These are phyloP conservation scores for Cataglyphis hispanica DNA, from an alignment of 1,140 invertebrate species.

Conservation along the genomic window DNA sequence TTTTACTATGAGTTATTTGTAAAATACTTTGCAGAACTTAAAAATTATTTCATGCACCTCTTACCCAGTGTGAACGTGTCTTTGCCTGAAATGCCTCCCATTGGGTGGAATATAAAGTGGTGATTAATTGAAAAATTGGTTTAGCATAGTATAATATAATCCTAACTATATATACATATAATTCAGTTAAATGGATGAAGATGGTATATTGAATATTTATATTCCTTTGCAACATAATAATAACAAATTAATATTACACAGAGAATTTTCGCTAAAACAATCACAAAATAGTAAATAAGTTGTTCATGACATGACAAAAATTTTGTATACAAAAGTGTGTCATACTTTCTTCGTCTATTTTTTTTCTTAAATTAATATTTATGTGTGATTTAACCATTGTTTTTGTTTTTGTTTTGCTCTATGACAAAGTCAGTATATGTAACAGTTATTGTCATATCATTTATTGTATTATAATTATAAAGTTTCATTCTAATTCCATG, in stretches of 20 bases:
- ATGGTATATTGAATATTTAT: slow-evolving; percentile 9
- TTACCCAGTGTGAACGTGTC: slow-evolving; percentile 78
- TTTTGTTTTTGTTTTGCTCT: slow-evolving; percentile 18
- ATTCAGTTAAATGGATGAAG: slow-evolving; percentile 41
- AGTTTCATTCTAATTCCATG: background rate
- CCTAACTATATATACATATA: slow-evolving; percentile 15
- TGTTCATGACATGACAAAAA: background rate
- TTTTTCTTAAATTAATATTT: slow-evolving; percentile 12
- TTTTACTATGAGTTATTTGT: slow-evolving; percentile 79
- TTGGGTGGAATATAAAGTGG: slow-evolving; percentile 79
- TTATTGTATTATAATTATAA: background rate
- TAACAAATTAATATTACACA: background rate
- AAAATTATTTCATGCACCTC: slow-evolving; percentile 76
- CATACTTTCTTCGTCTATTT: slow-evolving; percentile 35
- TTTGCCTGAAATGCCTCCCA: slow-evolving; percentile 76
- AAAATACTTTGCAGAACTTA: slow-evolving; percentile 80
- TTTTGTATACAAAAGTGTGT: background rate
- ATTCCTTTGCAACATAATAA: slow-evolving; percentile 16
- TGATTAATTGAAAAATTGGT: slow-evolving; percentile 67
- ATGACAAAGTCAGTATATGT: slow-evolving; percentile 21
- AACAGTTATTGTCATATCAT: background rate
- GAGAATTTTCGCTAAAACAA: background rate
- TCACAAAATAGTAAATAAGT: background rate
- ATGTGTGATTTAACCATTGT: background rate
- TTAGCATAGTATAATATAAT: slow-evolving; percentile 30